Percentiles rank a stretch among this genome's conserved stretches.
Conservation (phyloP, 2,113 vertebrate species). For the Gavialis gangeticus region DNA sequence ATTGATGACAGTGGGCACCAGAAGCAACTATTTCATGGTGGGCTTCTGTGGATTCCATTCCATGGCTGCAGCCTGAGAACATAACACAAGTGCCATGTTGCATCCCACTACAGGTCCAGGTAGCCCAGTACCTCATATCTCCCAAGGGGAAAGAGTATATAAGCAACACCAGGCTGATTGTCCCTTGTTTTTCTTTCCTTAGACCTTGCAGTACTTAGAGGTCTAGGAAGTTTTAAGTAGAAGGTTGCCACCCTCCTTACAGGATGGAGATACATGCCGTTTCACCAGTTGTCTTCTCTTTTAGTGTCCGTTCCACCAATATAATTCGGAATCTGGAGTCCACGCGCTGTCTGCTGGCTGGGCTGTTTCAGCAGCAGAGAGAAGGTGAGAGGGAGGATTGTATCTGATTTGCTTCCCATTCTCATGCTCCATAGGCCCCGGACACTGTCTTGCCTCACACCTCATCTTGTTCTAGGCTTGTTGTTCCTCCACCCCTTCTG, state of each 20-base stretch:
- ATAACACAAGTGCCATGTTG: no score
- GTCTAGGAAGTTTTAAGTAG: not conserved
- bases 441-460: not conserved
- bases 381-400: constrained; percentile 80
- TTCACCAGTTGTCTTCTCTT: constrained; percentile 52
- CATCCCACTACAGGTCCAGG: no score
- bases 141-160: not conserved
- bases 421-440: not conserved
- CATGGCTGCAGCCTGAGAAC: no score
- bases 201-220: not conserved
- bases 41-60: no score
- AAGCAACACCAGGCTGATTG: not conserved
- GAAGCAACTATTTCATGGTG: not conserved
- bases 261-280: not conserved
- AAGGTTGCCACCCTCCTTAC: not conserved
- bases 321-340: constrained; percentile 94
- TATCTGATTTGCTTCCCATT: not conserved
- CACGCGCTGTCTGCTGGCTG: constrained; percentile 91
- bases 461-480: no score
- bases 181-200: not conserved
- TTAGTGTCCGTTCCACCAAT: constrained; percentile 93
- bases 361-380: constrained; percentile 91
- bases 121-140: not conserved
- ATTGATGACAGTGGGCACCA: not conserved
- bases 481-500: not conserved